Conservation (phyloP, 92 coral and sea anemone species). For the Umimayanthus chanpuru region DNA sequence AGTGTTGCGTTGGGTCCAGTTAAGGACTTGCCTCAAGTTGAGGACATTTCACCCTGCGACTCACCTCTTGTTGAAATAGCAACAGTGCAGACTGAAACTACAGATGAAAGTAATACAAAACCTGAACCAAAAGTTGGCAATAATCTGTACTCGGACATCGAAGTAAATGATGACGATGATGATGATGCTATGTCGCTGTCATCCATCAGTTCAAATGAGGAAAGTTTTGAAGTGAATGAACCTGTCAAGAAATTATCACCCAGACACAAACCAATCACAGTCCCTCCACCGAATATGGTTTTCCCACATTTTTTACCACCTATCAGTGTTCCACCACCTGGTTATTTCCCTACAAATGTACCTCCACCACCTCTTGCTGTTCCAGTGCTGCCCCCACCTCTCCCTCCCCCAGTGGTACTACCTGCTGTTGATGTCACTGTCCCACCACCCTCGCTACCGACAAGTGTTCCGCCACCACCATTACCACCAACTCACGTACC, state of each 20-base stretch:
- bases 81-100: slow-evolving; percentile 37
- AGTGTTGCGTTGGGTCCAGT: slow-evolving; percentile 5
- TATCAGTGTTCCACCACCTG: slow-evolving; percentile 71
- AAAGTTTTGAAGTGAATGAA: slow-evolving; percentile 89
- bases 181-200: slow-evolving; percentile 99
- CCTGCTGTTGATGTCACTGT: slow-evolving; percentile 62
- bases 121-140: slow-evolving; percentile 32
- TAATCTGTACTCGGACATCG: slow-evolving; percentile 77
- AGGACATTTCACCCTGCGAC: slow-evolving; percentile 95
- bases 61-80: slow-evolving; percentile 68
- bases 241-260: slow-evolving; percentile 78
- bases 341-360: slow-evolving; percentile 73
- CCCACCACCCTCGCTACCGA: slow-evolving; percentile 80
- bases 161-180: slow-evolving; percentile 74
- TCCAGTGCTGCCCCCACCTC: slow-evolving; percentile 84
- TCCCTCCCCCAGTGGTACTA: slow-evolving; percentile 64
- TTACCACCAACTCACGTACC: slow-evolving; percentile 67
- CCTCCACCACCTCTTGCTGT: slow-evolving; percentile 83
- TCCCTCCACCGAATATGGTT: slow-evolving; percentile 84
- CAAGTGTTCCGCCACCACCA: slow-evolving; percentile 64
- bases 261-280: slow-evolving; percentile 62
- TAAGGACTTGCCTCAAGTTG: slow-evolving; percentile 77
- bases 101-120: slow-evolving; percentile 40
- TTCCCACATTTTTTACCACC: slow-evolving; percentile 68
- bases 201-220: slow-evolving; percentile 98